A percentile compares a stretch with the other conserved stretches of the same genome.
Conservation (phyloP, 2,113 vertebrate genomes). For the Pelecanus crispus region DNA sequence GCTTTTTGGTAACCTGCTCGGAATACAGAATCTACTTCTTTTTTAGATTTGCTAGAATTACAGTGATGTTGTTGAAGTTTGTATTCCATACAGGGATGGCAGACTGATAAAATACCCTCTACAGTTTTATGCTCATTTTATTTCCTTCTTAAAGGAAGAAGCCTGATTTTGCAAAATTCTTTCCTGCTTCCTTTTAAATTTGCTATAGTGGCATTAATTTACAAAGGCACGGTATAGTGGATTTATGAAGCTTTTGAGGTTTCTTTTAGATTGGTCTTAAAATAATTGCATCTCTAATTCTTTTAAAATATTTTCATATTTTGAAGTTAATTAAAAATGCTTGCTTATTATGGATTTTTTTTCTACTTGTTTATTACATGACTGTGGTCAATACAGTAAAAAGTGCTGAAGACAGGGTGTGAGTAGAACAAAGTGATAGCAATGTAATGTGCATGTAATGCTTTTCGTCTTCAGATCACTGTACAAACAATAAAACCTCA, state of each 20-base stretch:
- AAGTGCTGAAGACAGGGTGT: neutral
- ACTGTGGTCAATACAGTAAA: neutral
- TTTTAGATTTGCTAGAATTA: neutral
- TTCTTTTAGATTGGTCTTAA: neutral
- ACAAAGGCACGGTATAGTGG: neutral
- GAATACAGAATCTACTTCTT: neutral
- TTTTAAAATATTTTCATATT: neutral
- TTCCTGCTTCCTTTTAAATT: neutral
- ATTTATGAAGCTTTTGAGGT: neutral
- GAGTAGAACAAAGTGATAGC: neutral
- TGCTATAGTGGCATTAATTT: neutral
- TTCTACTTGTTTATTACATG: neutral
- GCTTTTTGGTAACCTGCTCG: neutral
- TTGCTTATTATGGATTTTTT: neutral
- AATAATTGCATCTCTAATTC: neutral
- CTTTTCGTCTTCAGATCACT: neutral
- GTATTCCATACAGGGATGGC: neutral
- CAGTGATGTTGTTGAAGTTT: neutral
- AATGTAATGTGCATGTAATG: neutral
- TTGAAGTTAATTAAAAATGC: neutral
- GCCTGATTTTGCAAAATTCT: neutral
- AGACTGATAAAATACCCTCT: neutral
- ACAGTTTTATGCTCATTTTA: neutral
- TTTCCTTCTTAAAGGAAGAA: neutral
- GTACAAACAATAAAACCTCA: neutral